Evolutionary conservation across 2,113 vertebrate genomes (phyloP), one percentile per base, ranked within the genome.

Genomic region (Hydrolagus affinis): DNA sequence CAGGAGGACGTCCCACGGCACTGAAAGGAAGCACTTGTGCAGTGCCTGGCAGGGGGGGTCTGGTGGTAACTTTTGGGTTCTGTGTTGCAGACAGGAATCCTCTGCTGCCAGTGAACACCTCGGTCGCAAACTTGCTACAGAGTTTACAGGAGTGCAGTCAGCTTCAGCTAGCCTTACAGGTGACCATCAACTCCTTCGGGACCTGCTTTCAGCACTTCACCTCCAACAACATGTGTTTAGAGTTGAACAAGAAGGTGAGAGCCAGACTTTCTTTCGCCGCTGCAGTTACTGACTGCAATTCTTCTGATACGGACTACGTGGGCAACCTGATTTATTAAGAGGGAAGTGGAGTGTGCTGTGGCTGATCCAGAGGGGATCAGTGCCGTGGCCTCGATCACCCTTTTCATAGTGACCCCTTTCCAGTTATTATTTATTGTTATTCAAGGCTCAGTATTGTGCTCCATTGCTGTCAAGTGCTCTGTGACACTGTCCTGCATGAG

Each of bases 91-190:
- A 93, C 44, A 89, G 89, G 56, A 94, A 94, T 88, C 90, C 93
- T 2, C 88, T 97, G 21, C 76, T 62, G 70, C 93, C 93, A 0
- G 87, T 95, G 25, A 88, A 92, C 70, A 88, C 70, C 3, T 95
- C 95, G 57, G 90, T 97, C 88, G 86, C 86, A 25, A 90, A 91
- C 70, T 91, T 95, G 90, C 89, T 98, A 8, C 94, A 95, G 89
- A 96, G 90, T 91, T 92, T 99, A 25, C 94, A 95, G 88, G 97
- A 99, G 89, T 95, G 95, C 87, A 97, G 96, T 89, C 98, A 99
- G 87, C 93, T 94, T 57, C 94, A 97, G 87, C 89, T 98, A 88
- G 94, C 95, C 23, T 90, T 99, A 12, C 88, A 91, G 62, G 92
- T 97, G 8, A 90, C 95, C 0, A 66, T 95, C 56, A 91, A 90